Conservation (phyloP, 2,113 vertebrate genomes). For the Gallinago undulata region DNA sequence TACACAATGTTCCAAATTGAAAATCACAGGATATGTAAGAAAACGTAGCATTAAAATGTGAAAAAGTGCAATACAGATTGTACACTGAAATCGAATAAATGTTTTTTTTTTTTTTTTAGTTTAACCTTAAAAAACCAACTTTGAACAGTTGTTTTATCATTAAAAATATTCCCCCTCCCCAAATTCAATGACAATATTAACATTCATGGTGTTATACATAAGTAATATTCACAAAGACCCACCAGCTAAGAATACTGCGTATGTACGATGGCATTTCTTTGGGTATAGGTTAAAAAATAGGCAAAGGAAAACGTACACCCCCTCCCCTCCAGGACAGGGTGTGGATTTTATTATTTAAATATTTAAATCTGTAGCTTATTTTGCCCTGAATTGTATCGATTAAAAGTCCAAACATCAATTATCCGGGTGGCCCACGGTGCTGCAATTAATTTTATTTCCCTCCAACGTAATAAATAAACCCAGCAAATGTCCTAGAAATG, state of each 20-base stretch:
- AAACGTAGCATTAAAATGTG: conserved; percentile 87
- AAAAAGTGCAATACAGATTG: conserved; percentile 97
- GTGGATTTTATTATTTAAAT: not conserved
- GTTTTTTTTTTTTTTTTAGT: conserved; percentile 69
- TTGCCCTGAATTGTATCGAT: conserved; percentile 60
- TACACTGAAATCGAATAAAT: conserved; percentile 80
- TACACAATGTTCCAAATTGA: conserved; percentile 87
- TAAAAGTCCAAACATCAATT: not conserved
- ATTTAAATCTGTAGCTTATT: not conserved
- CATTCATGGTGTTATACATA: conserved; percentile 84
- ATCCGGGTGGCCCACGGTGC: not conserved
- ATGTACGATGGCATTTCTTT: conserved; percentile 80
- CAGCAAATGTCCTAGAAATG: not conserved
- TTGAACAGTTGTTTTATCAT: conserved; percentile 80
- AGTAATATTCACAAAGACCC: conserved; percentile 82
- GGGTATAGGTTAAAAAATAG: conserved; percentile 78
- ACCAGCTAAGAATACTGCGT: conserved; percentile 77
- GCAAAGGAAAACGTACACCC: conserved; percentile 64
- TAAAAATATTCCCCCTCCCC: conserved; percentile 78
- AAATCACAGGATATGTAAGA: conserved; percentile 92
- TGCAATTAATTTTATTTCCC: not conserved
- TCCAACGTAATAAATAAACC: conserved; percentile 13
- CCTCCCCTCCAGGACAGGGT: conserved; percentile 18
- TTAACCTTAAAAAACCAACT: conserved; percentile 74
- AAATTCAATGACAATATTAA: conserved; percentile 83